These are phyloP conservation scores for Chaitophorus viminalis DNA, from an alignment of 2,888 invertebrate genomes.

Conservation along the genomic window DNA sequence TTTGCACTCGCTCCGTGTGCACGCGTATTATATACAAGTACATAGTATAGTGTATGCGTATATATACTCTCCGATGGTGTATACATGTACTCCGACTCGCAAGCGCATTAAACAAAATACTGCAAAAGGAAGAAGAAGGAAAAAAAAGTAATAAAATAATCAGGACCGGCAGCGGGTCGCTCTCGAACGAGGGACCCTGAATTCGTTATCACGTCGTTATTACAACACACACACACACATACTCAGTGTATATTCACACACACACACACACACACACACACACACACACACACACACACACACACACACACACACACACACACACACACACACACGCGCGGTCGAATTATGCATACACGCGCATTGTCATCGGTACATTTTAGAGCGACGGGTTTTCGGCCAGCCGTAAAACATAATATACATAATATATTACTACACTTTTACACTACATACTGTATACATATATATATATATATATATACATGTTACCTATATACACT, in stretches of 20 bases:
- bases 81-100: conserved; percentile 24
- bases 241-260: too few species aligned
- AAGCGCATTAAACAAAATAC: conserved; percentile 34
- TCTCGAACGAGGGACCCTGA: not conserved
- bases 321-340: too few species aligned
- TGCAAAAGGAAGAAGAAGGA: not conserved
- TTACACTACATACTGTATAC: not conserved
- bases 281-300: not conserved
- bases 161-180: not conserved
- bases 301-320: not conserved
- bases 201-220: conserved; percentile 7
- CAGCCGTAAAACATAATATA: not conserved
- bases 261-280: too few species aligned
- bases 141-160: conserved; percentile 22
- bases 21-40: not conserved
- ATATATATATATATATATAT: too few species aligned
- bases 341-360: not conserved
- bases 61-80: not conserved
- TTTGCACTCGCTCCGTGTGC: conserved; percentile 7
- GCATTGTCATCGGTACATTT: not conserved
- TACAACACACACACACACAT: not conserved
- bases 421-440: not conserved
- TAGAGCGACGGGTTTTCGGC: not conserved
- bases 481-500: too few species aligned
- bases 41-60: too few species aligned